phyloP scores from a whole-genome alignment of 2,797 vertebrate genomes.

The Carcharodon carcharias region DNA sequence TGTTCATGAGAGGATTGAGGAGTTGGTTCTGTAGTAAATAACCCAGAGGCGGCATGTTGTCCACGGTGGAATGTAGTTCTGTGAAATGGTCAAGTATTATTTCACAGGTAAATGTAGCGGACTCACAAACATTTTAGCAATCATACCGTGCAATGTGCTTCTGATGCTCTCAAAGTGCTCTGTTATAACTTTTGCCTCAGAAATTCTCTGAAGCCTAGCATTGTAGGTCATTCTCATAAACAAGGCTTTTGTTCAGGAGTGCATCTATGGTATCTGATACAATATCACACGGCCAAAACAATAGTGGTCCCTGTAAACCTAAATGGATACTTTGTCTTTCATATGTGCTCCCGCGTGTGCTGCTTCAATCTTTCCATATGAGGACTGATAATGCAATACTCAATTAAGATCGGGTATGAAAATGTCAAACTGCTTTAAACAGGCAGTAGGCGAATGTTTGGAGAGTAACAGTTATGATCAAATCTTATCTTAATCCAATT shows the following conservation, averaged over 20 bases:
- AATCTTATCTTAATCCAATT: neutral
- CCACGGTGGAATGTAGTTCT: neutral
- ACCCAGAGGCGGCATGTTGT: neutral
- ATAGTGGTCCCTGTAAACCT: neutral
- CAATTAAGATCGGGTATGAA: neutral
- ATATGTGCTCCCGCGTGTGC: neutral
- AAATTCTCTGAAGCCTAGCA: neutral
- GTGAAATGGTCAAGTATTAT: neutral
- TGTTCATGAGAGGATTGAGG: neutral
- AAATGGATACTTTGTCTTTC: neutral
- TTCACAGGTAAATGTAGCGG: neutral
- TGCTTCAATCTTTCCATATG: neutral
- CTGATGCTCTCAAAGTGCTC: neutral
- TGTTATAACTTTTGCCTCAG: neutral
- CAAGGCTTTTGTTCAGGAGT: neutral
- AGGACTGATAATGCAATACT: neutral
- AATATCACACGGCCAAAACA: neutral
- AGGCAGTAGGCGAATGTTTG: neutral
- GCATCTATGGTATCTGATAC: neutral
- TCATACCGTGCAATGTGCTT: neutral
- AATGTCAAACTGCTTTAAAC: neutral
- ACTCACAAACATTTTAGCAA: neutral
- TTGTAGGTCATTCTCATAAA: neutral
- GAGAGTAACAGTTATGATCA: neutral
- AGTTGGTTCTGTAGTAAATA: neutral